Evolutionary conservation across 2,888 invertebrate genomes (phyloP).

Genomic region (Andrena haemorrhoa): DNA sequence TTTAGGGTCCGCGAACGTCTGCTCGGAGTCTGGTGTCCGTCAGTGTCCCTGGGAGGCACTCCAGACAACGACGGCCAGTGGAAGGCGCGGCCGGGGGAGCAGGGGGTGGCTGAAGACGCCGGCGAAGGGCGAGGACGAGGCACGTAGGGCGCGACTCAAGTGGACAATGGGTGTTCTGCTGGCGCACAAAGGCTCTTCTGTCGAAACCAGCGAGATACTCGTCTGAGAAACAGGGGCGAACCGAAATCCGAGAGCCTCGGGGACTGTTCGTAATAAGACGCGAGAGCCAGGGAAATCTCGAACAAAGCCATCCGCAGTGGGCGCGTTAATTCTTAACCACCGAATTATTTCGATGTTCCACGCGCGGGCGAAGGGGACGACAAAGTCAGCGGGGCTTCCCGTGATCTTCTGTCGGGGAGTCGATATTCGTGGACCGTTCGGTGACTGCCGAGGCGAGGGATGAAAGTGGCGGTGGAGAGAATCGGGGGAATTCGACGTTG

Average conservation of each 20-base stretch:
- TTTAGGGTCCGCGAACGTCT: conserved; percentile 44
- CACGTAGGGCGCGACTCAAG: conserved; percentile 59
- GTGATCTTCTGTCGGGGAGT: neutral
- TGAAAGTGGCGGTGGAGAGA: no score
- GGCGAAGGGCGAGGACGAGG: conserved; percentile 30
- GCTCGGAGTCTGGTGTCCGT: conserved; percentile 42
- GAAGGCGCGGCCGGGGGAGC: no score
- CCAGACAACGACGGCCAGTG: conserved; percentile 47
- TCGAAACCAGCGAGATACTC: conserved; percentile 58
- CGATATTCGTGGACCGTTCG: neutral
- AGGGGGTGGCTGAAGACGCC: conserved; percentile 8
- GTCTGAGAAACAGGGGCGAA: conserved; percentile 47
- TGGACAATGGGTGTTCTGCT: conserved; percentile 65
- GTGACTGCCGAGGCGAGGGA: no score
- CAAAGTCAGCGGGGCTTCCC: neutral
- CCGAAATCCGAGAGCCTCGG: conserved; percentile 41
- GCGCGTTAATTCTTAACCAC: conserved; percentile 48
- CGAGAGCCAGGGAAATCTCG: conserved; percentile 26
- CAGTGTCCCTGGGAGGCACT: conserved; percentile 43
- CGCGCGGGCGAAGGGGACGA: neutral
- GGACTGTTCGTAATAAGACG: conserved; percentile 52
- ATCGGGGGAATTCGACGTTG: no score
- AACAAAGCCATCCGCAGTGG: conserved; percentile 26
- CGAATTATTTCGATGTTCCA: conserved; percentile 27
- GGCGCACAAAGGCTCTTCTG: conserved; percentile 59